Evolutionary conservation across 2,888 invertebrate genomes (phyloP).

Genomic region (Drosophila koepferae): DNA sequence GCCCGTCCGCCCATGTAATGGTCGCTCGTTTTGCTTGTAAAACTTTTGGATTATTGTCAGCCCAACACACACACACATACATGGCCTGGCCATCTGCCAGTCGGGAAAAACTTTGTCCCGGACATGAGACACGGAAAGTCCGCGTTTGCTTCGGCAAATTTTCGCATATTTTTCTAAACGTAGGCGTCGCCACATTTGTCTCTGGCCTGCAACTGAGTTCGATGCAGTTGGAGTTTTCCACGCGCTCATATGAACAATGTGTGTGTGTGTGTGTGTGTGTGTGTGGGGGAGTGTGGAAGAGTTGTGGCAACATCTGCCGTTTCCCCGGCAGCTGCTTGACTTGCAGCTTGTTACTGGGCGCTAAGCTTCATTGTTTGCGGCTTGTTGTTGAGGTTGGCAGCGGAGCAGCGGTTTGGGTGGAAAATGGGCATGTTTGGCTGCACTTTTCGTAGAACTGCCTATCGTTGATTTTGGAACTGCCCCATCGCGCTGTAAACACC

Average conservation of each 20-base stretch:
- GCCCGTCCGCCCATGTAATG: conserved; percentile 72
- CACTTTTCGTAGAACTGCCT: conserved; percentile 39
- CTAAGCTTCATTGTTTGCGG: conserved; percentile 72
- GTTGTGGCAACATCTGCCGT: conserved; percentile 45
- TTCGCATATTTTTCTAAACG: conserved; percentile 75
- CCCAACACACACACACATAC: conserved; percentile 31
- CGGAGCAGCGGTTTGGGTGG: too few relatives aligned
- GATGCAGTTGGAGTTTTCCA: conserved; percentile 48
- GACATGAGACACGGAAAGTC: conserved; percentile 56
- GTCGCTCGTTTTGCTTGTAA: conserved; percentile 78
- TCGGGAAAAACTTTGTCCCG: conserved; percentile 54
- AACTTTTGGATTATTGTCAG: conserved; percentile 81
- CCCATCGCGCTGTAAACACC: conserved; percentile 34
- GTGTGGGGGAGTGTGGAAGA: conserved; percentile 8
- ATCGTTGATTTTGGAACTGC: conserved; percentile 28
- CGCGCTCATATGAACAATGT: conserved; percentile 16
- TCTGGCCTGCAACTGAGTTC: conserved; percentile 65
- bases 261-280: conserved; percentile 5
- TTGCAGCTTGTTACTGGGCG: conserved; percentile 69
- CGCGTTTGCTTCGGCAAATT: conserved; percentile 61
- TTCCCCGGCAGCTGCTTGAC: conserved; percentile 58
- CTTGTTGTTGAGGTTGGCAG: conserved; percentile 21
- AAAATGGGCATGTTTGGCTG: conserved; percentile 5
- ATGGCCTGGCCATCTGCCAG: conserved; percentile 67
- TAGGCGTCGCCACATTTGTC: conserved; percentile 73